Evolutionary conservation across 2,113 vertebrate species (phyloP).

Genomic region (Menidia beryllina): DNA sequence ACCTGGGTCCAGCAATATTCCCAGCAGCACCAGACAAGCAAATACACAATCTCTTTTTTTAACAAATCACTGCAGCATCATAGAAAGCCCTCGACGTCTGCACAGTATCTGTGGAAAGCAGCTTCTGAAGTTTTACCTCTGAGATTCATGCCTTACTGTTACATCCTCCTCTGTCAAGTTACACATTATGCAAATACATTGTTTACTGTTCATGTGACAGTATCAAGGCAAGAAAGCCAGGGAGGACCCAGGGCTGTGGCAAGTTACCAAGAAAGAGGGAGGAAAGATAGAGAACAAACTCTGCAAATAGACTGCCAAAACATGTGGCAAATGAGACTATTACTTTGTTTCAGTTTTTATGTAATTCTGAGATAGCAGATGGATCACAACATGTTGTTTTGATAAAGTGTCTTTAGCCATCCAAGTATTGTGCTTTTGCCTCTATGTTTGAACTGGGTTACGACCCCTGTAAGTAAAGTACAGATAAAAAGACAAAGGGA

Average conservation of each 20-base stretch:
- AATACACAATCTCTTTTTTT: conserved; percentile 52
- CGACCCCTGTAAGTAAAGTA: conserved; percentile 22
- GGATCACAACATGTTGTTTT: conserved; percentile 58
- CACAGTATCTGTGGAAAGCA: conserved; percentile 33
- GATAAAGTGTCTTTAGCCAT: conserved; percentile 31
- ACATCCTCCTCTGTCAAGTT: conserved; percentile 69
- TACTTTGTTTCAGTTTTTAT: conserved; percentile 35
- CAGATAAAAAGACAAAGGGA: neutral
- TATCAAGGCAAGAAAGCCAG: conserved; percentile 67
- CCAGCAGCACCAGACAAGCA: conserved; percentile 52
- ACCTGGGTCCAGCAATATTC: conserved; percentile 43
- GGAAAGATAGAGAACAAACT: conserved; percentile 40
- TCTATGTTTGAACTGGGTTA: conserved; percentile 33
- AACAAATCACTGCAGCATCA: conserved; percentile 67
- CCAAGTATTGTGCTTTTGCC: conserved; percentile 37
- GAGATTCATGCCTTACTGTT: conserved; percentile 63
- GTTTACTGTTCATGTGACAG: conserved; percentile 76
- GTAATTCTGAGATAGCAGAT: conserved; percentile 32
- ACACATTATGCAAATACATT: conserved; percentile 76
- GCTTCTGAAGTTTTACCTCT: conserved; percentile 64
- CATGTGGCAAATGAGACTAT: conserved; percentile 51
- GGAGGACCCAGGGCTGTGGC: conserved; percentile 59
- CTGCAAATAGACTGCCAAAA: conserved; percentile 50
- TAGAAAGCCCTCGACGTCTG: conserved; percentile 40
- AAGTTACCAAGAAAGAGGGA: conserved; percentile 59